Conservation (phyloP, 64 coral and sea anemone species). For the Dendronephthya gigantea region DNA sequence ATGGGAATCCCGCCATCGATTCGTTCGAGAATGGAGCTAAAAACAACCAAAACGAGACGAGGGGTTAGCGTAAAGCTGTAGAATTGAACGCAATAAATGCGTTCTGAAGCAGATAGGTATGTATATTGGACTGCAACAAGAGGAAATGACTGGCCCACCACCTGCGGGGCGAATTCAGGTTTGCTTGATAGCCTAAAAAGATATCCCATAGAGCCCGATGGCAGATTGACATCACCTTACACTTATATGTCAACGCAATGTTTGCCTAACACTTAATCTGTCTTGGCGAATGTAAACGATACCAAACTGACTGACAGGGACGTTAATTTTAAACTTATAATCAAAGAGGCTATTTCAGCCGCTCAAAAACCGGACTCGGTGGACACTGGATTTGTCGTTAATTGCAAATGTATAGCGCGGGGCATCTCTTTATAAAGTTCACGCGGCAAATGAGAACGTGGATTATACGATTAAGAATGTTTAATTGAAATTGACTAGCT, state of each 20-base stretch:
- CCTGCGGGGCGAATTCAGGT: not conserved
- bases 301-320: not conserved
- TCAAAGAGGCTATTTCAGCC: not conserved
- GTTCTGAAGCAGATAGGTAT: not conserved
- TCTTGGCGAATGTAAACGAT: constrained; percentile 8
- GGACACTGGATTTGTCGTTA: too few species aligned
- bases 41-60: not conserved
- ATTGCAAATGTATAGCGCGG: too few species aligned
- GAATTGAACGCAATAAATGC: not conserved
- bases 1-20: constrained; percentile 1
- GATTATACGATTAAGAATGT: too few species aligned
- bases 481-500: too few species aligned
- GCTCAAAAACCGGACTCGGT: too few species aligned
- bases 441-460: too few species aligned
- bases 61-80: not conserved
- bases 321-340: constrained; percentile 14
- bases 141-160: constrained; percentile 9
- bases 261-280: constrained; percentile 8
- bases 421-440: too few species aligned
- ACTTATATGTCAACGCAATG: constrained; percentile 16
- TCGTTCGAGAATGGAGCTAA: not conserved
- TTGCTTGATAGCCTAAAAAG: not conserved
- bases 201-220: not conserved
- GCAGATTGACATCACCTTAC: constrained; percentile 10
- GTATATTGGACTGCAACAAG: not conserved